Conservation (phyloP, 2,888 invertebrate species). For the Torymus tubicola region DNA sequence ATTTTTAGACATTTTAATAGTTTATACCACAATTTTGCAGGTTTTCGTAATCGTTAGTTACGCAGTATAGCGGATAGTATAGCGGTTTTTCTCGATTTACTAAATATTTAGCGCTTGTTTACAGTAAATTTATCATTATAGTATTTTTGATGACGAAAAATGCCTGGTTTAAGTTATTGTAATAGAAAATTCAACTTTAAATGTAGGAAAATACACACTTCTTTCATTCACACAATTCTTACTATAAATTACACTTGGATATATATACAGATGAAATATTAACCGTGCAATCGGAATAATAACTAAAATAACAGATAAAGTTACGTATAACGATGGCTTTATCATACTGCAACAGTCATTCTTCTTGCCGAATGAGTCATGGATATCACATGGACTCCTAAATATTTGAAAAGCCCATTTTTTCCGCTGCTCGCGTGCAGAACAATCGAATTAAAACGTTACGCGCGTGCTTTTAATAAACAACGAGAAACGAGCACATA, state of each 20-base stretch:
- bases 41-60: conserved; percentile 13
- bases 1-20: conserved; percentile 36
- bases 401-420: neutral
- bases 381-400: neutral
- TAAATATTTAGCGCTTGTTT: neutral
- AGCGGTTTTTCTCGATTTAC: neutral
- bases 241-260: no score
- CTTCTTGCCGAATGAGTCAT: neutral
- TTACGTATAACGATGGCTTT: no score
- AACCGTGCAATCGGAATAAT: neutral
- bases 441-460: conserved; percentile 50
- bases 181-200: no score
- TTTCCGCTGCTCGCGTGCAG: neutral
- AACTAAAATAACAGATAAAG: no score
- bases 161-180: no score
- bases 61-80: neutral
- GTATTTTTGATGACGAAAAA: no score
- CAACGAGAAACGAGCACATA: neutral
- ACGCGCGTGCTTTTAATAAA: conserved; percentile 30
- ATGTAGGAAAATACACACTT: no score
- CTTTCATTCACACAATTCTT: no score
- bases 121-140: no score
- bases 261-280: no score
- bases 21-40: conserved; percentile 27
- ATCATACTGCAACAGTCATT: no score